Evolutionary conservation across 2,113 vertebrate species (phyloP).

Genomic region (Riparia riparia): DNA sequence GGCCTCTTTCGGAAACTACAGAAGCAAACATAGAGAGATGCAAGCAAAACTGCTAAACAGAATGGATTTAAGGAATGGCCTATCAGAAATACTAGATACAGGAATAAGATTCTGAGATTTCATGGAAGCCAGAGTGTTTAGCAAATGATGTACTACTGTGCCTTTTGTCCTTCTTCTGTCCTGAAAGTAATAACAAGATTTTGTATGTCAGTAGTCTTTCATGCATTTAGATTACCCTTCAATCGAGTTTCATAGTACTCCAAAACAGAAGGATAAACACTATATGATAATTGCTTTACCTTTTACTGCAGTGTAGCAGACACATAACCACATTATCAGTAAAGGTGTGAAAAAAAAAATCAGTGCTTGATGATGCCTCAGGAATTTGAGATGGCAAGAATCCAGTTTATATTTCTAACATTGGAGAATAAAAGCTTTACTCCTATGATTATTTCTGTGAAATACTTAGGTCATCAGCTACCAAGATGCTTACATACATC

Average conservation of each 20-base stretch:
- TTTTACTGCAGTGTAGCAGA: slow-evolving; percentile 32
- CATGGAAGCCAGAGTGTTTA: not conserved
- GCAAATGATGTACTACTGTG: not conserved
- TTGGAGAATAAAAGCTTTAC: not conserved
- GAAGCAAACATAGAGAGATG: not conserved
- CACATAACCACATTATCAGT: not conserved
- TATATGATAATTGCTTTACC: slow-evolving; percentile 37
- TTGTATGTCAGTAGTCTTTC: not conserved
- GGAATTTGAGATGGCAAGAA: not conserved
- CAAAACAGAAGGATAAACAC: slow-evolving; percentile 53
- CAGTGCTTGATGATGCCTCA: not conserved
- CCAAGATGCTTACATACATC: not conserved
- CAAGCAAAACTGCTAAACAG: not conserved
- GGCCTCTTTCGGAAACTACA: not conserved
- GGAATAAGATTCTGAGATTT: not conserved
- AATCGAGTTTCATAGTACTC: not conserved
- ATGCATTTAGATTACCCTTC: slow-evolving; percentile 56
- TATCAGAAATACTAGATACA: not conserved
- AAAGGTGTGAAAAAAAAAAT: not conserved
- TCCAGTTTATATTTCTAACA: not conserved
- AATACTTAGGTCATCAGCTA: not conserved
- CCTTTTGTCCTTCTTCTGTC: slow-evolving; percentile 26
- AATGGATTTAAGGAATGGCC: not conserved
- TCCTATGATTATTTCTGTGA: not conserved
- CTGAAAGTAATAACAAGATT: not conserved